phyloP scores from a whole-genome alignment of 2,888 invertebrate species.

The Drosophila meridiana region DNA sequence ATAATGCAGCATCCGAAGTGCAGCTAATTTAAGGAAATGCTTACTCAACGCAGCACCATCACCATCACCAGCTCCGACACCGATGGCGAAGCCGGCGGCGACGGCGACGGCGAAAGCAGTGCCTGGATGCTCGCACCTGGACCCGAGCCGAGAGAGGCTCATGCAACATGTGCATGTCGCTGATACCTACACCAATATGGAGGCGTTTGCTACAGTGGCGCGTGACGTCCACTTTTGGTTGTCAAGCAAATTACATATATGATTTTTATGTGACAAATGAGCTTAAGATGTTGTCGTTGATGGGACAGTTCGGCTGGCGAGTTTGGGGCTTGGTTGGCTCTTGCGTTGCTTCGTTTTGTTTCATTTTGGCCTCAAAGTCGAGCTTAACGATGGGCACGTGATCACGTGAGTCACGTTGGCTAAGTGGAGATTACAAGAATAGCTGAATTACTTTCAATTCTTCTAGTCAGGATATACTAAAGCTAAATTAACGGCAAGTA shows the following conservation, averaged over 20 bases:
- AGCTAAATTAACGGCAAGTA: not conserved
- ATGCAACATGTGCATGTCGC: slow-evolving; percentile 35
- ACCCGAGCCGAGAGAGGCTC: slow-evolving; percentile 22
- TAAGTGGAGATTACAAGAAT: not conserved
- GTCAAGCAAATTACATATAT: slow-evolving; percentile 81
- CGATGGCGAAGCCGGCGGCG: not conserved
- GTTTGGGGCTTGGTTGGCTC: slow-evolving; percentile 27
- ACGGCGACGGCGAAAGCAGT: not conserved
- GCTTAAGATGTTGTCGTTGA: slow-evolving; percentile 73
- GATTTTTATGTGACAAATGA: slow-evolving; percentile 80
- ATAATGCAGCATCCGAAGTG: slow-evolving; percentile 69
- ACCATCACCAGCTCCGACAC: slow-evolving; percentile 1
- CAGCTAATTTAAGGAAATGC: slow-evolving; percentile 80
- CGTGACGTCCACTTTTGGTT: slow-evolving; percentile 81
- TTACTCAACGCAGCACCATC: slow-evolving; percentile 57
- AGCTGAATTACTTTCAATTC: not conserved
- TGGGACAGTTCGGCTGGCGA: slow-evolving; percentile 61
- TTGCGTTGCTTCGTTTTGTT: slow-evolving; percentile 20
- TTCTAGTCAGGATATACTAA: not conserved
- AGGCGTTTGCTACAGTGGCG: slow-evolving; percentile 72
- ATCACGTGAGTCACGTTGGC: not conserved
- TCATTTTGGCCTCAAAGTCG: slow-evolving; percentile 6
- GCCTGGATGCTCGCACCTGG: slow-evolving; percentile 18
- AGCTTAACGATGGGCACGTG: slow-evolving; percentile 45
- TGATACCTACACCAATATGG: slow-evolving; percentile 71